These are phyloP conservation scores for Hydrolagus affinis DNA, from an alignment of 2,113 vertebrate species.

Conservation along the genomic window DNA sequence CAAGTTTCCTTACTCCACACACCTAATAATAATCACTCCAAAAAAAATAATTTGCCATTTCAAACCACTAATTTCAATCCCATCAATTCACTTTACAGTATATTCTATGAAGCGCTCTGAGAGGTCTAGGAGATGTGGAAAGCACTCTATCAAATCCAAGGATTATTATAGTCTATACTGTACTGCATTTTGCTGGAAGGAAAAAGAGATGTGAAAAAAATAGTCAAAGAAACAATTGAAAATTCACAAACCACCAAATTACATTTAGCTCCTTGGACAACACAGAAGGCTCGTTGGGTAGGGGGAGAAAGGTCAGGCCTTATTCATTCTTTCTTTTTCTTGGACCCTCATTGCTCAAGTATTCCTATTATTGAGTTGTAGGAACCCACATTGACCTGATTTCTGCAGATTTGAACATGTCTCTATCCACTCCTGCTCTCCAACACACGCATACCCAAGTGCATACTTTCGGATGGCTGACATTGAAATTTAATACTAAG, in stretches of 20 bases:
- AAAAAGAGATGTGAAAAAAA: not conserved
- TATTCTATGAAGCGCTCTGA: too few species aligned
- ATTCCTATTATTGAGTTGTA: not conserved
- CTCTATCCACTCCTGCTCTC: not conserved
- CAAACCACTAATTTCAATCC: too few species aligned
- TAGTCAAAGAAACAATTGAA: not conserved
- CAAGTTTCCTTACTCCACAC: too few species aligned
- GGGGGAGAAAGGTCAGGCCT: not conserved
- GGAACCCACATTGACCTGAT: not conserved
- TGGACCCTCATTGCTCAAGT: not conserved
- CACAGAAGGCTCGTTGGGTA: not conserved
- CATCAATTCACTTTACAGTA: too few species aligned
- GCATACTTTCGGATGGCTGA: not conserved
- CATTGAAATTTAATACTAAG: not conserved
- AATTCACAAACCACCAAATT: not conserved
- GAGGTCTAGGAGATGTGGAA: too few species aligned
- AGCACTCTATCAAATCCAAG: too few species aligned
- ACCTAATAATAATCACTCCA: too few species aligned
- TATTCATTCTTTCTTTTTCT: not conserved
- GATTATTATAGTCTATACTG: too few species aligned
- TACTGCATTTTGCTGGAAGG: not conserved
- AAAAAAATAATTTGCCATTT: too few species aligned
- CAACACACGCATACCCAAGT: not conserved
- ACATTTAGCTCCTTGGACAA: not conserved
- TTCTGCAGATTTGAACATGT: too few species aligned